Percentiles rank a stretch among this genome's conserved stretches.
Evolutionary conservation across 2,888 invertebrate species (phyloP).

Genomic region (Ditylenchus weischeri): DNA sequence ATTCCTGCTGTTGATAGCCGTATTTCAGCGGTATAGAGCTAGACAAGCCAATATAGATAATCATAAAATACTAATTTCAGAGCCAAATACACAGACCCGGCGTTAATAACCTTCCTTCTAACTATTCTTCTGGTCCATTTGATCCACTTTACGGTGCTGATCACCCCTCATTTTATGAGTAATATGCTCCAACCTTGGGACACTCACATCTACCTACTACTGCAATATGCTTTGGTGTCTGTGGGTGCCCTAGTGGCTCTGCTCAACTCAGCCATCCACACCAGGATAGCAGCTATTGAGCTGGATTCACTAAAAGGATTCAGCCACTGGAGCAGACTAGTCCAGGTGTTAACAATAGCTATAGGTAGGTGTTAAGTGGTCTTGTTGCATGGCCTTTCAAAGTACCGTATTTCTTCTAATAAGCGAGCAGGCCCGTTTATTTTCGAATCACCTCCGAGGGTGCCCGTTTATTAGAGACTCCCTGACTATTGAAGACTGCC

Average conservation of each 20-base stretch:
- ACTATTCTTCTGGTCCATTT: conserved; percentile 44
- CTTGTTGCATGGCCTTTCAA: too few species aligned
- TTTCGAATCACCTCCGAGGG: too few species aligned
- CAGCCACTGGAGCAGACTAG: conserved; percentile 6
- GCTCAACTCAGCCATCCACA: conserved; percentile 34
- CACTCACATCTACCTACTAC: conserved; percentile 33
- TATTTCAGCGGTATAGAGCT: conserved; percentile 43
- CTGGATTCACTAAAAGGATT: conserved; percentile 9
- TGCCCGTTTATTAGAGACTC: too few species aligned
- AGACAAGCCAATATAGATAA: background rate
- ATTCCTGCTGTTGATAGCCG: conserved; percentile 47
- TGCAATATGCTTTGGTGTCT: conserved; percentile 36
- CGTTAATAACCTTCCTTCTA: conserved; percentile 47
- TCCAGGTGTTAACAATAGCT: conserved; percentile 24
- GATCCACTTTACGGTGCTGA: conserved; percentile 41
- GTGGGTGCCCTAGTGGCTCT: conserved; percentile 35
- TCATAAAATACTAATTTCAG: background rate
- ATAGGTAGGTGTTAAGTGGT: conserved; percentile 28
- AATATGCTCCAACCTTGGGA: conserved; percentile 29
- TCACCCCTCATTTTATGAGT: conserved; percentile 21
- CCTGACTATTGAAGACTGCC: too few species aligned
- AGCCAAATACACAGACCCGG: conserved; percentile 45
- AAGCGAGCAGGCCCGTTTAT: too few species aligned
- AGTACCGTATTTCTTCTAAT: too few species aligned
- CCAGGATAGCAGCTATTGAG: conserved; percentile 32